Evolutionary conservation across 2,888 invertebrate genomes (phyloP), one percentile per base, ranked within the genome.

Genomic region (Glaucopsyche alexis): DNA sequence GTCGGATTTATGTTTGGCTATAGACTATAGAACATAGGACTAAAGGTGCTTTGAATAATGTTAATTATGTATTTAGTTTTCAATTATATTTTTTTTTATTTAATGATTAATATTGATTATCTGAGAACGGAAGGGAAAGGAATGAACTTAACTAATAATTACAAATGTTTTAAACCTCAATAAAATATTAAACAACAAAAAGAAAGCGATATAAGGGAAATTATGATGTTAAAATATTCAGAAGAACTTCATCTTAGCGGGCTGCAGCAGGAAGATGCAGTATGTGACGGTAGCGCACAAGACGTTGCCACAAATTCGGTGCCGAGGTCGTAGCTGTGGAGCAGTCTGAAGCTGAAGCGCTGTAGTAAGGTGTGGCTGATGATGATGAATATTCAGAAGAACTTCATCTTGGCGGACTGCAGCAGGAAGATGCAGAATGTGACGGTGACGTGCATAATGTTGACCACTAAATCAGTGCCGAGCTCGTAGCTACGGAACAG

Each of bases 321-420:
- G 7, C 38, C 40, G 11, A 65, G 14, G 6, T 65, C 64, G 29
- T 65, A 65, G 64, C 40, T 38, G 7, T 1, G 9, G 40, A 65
- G 40, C 14, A 65, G 19, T 3, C 29, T 60, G 11, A 29, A 60
- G 11, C 29, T 8, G n/a, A 55, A 1, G 19, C 19, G 19, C 42
- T 42, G 42, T 7, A 6, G 42, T 1, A 7, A 42, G 42, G 7
- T 42, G 42, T 42, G 42, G 42, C 42, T 42, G 42, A 42, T 42
- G 7, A 13, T 19, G 13, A 60, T 14, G 29, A 14, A 7, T 1
- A 47, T 29, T 69, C 47, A 69, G 29, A 69, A 69, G 19, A 69
- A 69, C 49, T 69, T 69, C 7, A 47, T 29, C n/a, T 69, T 69
- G 13, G 29, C 69, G 11, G 69, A 69, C 47, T 69, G 69, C 69